Percentiles rank a stretch among this genome's conserved stretches.
phyloP scores from a whole-genome alignment of 1,140 invertebrate species.

The Cydia amplana region DNA sequence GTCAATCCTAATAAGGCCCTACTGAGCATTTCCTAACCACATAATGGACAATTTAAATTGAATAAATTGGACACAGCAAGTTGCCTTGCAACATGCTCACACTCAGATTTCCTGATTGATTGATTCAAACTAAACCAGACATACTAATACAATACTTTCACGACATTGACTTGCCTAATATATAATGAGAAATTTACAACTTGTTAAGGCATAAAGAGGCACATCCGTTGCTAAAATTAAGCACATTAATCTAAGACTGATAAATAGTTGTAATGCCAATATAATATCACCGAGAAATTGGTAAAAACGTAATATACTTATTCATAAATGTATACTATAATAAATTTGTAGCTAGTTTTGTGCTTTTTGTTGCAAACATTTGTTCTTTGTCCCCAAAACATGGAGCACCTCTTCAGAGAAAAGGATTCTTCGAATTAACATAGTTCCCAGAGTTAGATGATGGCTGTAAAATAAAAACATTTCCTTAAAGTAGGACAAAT shows the following conservation, averaged over 20 bases:
- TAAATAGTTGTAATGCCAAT: constrained; percentile 30
- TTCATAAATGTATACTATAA: constrained; percentile 45
- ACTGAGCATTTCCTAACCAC: constrained; percentile 5
- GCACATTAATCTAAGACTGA: constrained; percentile 40
- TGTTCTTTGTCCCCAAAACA: constrained; percentile 46
- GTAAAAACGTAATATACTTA: constrained; percentile 33
- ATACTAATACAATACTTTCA: constrained; percentile 24
- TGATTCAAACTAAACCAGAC: constrained; percentile 6
- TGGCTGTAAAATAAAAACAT: constrained; percentile 55
- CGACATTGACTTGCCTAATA: constrained; percentile 27
- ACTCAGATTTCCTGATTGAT: constrained; percentile 12
- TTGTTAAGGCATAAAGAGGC: constrained; percentile 72
- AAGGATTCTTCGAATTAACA: constrained; percentile 72
- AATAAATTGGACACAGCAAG: constrained; percentile 9
- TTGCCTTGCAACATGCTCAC: not conserved
- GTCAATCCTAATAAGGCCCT: constrained; percentile 3
- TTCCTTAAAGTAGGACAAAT: not conserved
- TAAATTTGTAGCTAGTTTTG: constrained; percentile 70
- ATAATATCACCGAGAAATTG: constrained; percentile 30
- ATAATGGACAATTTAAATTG: constrained; percentile 5
- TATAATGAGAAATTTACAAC: constrained; percentile 40
- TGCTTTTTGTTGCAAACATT: constrained; percentile 66
- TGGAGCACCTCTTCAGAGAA: constrained; percentile 57
- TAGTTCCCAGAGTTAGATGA: constrained; percentile 62
- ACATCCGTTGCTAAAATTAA: constrained; percentile 65